phyloP scores from a whole-genome alignment of 2,797 vertebrate genomes.

The Erithacus rubecula region DNA sequence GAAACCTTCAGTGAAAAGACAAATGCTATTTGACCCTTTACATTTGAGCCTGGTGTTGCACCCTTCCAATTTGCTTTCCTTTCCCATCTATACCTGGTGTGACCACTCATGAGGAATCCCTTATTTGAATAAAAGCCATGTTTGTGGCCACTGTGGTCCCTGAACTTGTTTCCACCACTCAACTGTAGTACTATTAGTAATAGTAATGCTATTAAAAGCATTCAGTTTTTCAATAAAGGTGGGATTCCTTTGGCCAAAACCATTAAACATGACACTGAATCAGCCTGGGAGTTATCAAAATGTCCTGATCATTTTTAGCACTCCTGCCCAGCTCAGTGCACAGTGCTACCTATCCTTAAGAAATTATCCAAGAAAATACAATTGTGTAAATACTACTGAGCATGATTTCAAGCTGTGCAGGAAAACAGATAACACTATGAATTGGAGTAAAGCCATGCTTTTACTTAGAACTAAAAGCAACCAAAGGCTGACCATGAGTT shows the following conservation, averaged over 20 bases:
- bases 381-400: background rate
- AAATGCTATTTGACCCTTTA: background rate
- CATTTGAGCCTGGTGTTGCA: background rate
- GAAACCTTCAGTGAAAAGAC: background rate
- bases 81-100: background rate
- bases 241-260: background rate
- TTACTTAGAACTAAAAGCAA: background rate
- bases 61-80: background rate
- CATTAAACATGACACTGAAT: background rate
- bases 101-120: background rate
- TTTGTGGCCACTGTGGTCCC: background rate
- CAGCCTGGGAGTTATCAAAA: background rate
- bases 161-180: background rate
- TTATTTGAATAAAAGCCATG: background rate
- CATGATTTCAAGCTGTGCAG: background rate
- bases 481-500: background rate
- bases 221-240: background rate
- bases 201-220: background rate
- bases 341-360: background rate
- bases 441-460: background rate
- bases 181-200: background rate
- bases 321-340: background rate
- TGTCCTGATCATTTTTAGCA: background rate
- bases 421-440: background rate
- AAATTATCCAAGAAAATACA: background rate